Conservation (phyloP, 2,888 invertebrate genomes). For the Tetramorium bicarinatum region DNA sequence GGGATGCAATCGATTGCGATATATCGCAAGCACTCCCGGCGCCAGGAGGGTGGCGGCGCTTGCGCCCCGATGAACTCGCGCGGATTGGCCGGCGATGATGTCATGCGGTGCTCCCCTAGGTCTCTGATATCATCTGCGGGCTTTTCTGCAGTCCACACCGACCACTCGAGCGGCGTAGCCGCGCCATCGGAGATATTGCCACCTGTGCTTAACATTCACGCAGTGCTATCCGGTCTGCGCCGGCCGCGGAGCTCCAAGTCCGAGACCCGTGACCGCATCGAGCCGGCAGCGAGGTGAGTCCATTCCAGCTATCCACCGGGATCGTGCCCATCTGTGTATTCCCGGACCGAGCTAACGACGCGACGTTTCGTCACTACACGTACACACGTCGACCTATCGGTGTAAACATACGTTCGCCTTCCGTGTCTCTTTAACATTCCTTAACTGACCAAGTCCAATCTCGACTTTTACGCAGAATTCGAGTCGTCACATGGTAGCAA, state of each 20-base stretch:
- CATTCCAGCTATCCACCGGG: conserved; percentile 58
- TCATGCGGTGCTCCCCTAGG: conserved; percentile 85
- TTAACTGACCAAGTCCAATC: neutral
- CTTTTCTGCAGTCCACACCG: conserved; percentile 85
- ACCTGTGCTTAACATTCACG: conserved; percentile 64
- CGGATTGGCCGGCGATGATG: conserved; percentile 84
- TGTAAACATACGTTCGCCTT: conserved; percentile 70
- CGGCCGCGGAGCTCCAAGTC: conserved; percentile 51
- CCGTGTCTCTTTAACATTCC: neutral
- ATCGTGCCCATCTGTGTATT: conserved; percentile 37
- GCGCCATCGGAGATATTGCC: conserved; percentile 75
- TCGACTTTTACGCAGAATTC: neutral
- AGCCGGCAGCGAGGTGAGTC: conserved; percentile 71
- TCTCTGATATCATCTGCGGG: conserved; percentile 85
- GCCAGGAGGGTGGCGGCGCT: conserved; percentile 69
- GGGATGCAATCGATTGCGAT: conserved; percentile 84
- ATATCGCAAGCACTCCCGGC: conserved; percentile 80
- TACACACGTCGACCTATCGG: conserved; percentile 52
- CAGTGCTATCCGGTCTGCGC: conserved; percentile 54
- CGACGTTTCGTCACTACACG: conserved; percentile 59
- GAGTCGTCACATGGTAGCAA: neutral
- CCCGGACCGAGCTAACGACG: conserved; percentile 62
- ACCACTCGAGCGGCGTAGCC: conserved; percentile 83
- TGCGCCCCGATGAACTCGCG: conserved; percentile 61
- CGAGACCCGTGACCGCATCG: conserved; percentile 54